Percentiles rank a stretch among this genome's conserved stretches.
These are phyloP conservation scores for Cylas formicarius DNA, from an alignment of 1,140 invertebrate genomes.

Conservation along the genomic window DNA sequence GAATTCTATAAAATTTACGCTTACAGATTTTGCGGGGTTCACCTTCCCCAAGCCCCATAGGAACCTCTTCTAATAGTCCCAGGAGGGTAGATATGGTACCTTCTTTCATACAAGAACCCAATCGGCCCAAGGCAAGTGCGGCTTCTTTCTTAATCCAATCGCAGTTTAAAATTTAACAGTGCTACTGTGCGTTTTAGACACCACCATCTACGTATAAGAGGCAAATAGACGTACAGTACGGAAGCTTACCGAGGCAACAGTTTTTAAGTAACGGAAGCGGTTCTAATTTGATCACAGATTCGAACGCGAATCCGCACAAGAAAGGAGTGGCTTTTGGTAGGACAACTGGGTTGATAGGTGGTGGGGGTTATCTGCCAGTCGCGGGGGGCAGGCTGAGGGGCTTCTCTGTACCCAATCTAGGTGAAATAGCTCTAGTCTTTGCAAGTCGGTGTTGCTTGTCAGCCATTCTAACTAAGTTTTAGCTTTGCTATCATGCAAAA, in stretches of 20 bases:
- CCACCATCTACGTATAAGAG: slow-evolving; percentile 60
- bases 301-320: slow-evolving; percentile 44
- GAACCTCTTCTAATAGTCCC: slow-evolving; percentile 19
- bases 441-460: slow-evolving; percentile 9
- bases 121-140: slow-evolving; percentile 37
- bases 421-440: slow-evolving; percentile 48
- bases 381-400: slow-evolving; percentile 61
- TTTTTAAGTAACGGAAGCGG: slow-evolving; percentile 39
- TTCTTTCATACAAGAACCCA: slow-evolving; percentile 26
- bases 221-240: slow-evolving; percentile 65
- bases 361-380: slow-evolving; percentile 46
- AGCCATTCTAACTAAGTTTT: too few species aligned
- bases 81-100: slow-evolving; percentile 18
- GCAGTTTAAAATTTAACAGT: background rate
- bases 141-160: background rate
- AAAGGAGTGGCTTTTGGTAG: slow-evolving; percentile 64
- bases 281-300: slow-evolving; percentile 37
- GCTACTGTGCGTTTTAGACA: slow-evolving; percentile 47
- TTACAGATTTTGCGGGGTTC: slow-evolving; percentile 36
- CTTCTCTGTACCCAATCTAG: slow-evolving; percentile 85
- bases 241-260: slow-evolving; percentile 69
- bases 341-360: slow-evolving; percentile 54
- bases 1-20: slow-evolving; percentile 7
- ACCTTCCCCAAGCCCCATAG: slow-evolving; percentile 43
- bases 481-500: background rate